Evolutionary conservation across 1,140 invertebrate species (phyloP).

Genomic region (Lordiphosa mommai): DNA sequence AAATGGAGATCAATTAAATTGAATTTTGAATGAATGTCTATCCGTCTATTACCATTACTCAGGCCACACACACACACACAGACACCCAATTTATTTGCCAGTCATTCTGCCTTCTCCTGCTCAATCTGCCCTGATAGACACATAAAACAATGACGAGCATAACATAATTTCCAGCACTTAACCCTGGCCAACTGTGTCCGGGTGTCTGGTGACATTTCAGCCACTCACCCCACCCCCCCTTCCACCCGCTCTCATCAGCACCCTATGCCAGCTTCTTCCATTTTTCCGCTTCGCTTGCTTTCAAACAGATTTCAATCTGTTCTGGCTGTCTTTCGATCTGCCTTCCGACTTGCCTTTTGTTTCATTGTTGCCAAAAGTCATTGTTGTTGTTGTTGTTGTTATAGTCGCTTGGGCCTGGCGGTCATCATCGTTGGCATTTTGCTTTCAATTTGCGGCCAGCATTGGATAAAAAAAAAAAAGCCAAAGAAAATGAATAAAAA

Average conservation of each 20-base stretch:
- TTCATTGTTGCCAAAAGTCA: slow-evolving; percentile 63
- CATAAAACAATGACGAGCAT: slow-evolving; percentile 54
- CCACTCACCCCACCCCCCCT: neutral
- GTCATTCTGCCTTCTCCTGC: neutral
- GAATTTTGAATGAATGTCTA: no score
- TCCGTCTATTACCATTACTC: no score
- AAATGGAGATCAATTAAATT: no score
- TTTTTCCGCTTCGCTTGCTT: slow-evolving; percentile 66
- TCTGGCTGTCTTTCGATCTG: slow-evolving; percentile 63
- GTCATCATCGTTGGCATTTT: slow-evolving; percentile 47
- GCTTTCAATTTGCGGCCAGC: slow-evolving; percentile 57
- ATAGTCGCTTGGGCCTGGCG: slow-evolving; percentile 18
- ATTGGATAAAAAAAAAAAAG: slow-evolving; percentile 42
- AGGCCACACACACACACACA: no score
- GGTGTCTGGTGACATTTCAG: slow-evolving; percentile 3
- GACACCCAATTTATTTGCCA: no score
- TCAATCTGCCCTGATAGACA: slow-evolving; percentile 40
- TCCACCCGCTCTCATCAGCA: neutral
- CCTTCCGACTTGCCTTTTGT: slow-evolving; percentile 21
- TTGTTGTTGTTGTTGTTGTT: slow-evolving; percentile 12
- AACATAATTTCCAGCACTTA: slow-evolving; percentile 59
- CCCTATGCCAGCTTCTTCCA: slow-evolving; percentile 34
- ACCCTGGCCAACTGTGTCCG: slow-evolving; percentile 43
- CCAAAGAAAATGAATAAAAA: slow-evolving; percentile 4
- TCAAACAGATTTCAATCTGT: slow-evolving; percentile 71